Percentiles rank a stretch among this genome's conserved stretches.
phyloP scores from a whole-genome alignment of 2,888 invertebrate species.

The Gymnoscelis rufifasciata region DNA sequence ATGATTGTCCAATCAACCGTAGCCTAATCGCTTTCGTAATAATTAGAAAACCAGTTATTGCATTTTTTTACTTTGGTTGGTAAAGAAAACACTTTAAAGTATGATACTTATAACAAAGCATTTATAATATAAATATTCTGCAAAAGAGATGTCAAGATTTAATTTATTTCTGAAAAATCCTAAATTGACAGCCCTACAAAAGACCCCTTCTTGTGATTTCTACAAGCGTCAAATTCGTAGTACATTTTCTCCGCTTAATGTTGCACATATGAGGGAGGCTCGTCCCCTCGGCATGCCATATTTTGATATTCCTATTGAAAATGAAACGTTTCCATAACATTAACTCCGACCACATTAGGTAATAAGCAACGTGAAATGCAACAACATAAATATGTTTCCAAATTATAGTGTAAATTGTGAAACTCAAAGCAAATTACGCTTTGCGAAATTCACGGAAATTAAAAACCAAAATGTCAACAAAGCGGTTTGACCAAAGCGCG shows the following conservation, averaged over 20 bases:
- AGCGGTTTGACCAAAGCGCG: constrained; percentile 44
- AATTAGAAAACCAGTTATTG: neutral
- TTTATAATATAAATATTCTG: too few species aligned
- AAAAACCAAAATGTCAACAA: constrained; percentile 59
- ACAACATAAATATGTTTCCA: constrained; percentile 4
- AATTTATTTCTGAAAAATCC: too few species aligned
- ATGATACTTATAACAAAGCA: too few species aligned
- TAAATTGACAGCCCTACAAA: constrained; percentile 43
- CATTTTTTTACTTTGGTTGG: too few species aligned
- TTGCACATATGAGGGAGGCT: constrained; percentile 56
- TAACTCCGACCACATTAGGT: constrained; percentile 34
- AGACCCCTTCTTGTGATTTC: constrained; percentile 50
- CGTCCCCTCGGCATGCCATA: constrained; percentile 47
- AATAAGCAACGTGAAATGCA: constrained; percentile 15
- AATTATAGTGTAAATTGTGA: constrained; percentile 33
- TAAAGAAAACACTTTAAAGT: too few species aligned
- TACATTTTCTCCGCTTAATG: constrained; percentile 58
- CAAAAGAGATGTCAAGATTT: too few species aligned
- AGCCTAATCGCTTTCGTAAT: neutral
- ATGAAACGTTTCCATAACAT: constrained; percentile 60
- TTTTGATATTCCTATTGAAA: constrained; percentile 56
- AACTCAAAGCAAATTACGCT: constrained; percentile 36
- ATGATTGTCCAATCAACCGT: neutral
- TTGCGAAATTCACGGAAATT: constrained; percentile 46
- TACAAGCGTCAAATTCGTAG: constrained; percentile 63